Conservation (phyloP, 2,113 vertebrate genomes). For the Melospiza georgiana region DNA sequence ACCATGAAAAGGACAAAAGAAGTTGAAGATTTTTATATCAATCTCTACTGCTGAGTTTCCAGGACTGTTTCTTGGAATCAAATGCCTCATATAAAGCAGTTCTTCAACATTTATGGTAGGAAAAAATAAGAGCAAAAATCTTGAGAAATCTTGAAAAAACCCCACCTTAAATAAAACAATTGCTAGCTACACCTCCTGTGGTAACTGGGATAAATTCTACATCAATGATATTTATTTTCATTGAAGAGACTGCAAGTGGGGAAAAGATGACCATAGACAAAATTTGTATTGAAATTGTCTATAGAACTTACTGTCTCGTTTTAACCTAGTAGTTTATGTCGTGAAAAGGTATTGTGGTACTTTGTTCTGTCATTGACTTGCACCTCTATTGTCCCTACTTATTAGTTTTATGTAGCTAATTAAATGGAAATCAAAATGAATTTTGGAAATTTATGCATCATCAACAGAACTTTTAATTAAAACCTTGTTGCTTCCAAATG, state of each 20-base stretch:
- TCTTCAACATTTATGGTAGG: neutral
- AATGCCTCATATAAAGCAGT: neutral
- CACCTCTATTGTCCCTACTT: neutral
- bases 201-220: neutral
- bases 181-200: neutral
- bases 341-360: neutral
- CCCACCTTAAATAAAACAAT: neutral
- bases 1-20: neutral
- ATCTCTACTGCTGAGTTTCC: neutral
- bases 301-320: neutral
- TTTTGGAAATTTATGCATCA: neutral
- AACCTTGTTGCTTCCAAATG: neutral
- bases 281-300: neutral
- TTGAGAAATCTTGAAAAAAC: neutral
- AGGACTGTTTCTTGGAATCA: neutral
- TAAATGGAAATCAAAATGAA: neutral
- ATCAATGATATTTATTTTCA: neutral
- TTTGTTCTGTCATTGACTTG: neutral
- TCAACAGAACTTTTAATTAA: constrained; percentile 12
- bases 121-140: neutral
- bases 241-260: neutral
- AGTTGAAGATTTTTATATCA: neutral
- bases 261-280: neutral
- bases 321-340: neutral
- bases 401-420: neutral